phyloP scores from a whole-genome alignment of 2,797 vertebrate species.

The Peromyscus eremicus region DNA sequence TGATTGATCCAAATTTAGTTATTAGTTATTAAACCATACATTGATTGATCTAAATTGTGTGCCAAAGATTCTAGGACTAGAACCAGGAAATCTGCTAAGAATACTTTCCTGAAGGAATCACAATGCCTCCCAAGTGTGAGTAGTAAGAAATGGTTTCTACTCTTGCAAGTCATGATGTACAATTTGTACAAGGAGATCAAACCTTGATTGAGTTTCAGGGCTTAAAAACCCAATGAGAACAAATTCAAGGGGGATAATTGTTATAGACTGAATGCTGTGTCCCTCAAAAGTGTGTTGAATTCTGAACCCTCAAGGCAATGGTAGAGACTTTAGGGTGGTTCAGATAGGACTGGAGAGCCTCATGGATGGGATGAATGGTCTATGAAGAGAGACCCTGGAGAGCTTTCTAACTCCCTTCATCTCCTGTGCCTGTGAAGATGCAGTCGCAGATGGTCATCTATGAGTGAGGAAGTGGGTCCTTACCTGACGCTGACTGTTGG shows the following conservation, averaged over 20 bases:
- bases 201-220: neutral
- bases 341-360: neutral
- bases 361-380: neutral
- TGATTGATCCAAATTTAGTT: constrained; percentile 45
- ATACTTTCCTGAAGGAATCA: constrained; percentile 67
- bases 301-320: neutral
- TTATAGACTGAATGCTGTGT: neutral
- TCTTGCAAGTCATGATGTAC: constrained; percentile 36
- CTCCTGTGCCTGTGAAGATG: neutral
- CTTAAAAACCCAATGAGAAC: constrained; percentile 61
- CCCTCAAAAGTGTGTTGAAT: neutral
- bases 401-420: neutral
- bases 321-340: neutral
- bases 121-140: neutral
- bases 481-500: neutral
- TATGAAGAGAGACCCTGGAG: neutral
- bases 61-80: constrained; percentile 61
- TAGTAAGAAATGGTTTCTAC: constrained; percentile 62
- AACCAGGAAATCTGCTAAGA: constrained; percentile 74
- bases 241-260: constrained; percentile 3
- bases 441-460: neutral
- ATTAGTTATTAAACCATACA: no score
- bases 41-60: constrained; percentile 23
- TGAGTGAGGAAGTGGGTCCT: neutral
- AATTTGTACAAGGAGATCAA: constrained; percentile 54